Evolutionary conservation across 2,113 vertebrate genomes (phyloP).

Genomic region (Microtus ochrogaster): DNA sequence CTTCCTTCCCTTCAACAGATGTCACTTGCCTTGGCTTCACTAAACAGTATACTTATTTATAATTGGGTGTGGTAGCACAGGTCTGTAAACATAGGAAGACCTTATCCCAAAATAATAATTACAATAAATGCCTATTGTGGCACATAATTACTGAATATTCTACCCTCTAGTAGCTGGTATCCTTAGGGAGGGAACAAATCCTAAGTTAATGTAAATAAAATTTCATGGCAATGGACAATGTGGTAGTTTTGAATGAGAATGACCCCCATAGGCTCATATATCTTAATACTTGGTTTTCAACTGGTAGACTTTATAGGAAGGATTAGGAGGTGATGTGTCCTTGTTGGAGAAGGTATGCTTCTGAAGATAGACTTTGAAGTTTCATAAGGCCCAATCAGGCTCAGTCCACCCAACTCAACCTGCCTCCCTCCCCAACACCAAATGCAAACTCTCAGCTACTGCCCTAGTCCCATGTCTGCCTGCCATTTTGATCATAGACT

Average conservation of each 20-base stretch:
- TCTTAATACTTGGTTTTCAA: too few relatives aligned
- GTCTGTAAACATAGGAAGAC: background rate
- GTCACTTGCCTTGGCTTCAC: background rate
- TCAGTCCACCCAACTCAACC: background rate
- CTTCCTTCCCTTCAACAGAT: background rate
- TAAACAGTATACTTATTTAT: background rate
- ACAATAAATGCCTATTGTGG: background rate
- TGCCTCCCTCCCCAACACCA: background rate
- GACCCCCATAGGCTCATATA: background rate
- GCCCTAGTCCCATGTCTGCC: background rate
- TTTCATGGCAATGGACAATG: too few relatives aligned
- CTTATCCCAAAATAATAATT: background rate
- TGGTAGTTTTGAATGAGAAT: background rate
- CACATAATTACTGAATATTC: background rate
- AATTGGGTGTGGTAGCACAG: background rate
- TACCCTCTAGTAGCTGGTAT: background rate
- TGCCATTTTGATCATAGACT: background rate
- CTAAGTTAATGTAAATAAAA: background rate
- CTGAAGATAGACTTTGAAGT: background rate
- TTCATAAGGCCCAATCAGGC: background rate
- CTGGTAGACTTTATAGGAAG: too few relatives aligned
- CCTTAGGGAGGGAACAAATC: background rate
- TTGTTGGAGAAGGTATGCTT: background rate
- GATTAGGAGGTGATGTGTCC: background rate
- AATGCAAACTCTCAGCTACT: background rate